Evolutionary conservation across 1,140 invertebrate genomes (phyloP).

Genomic region (Contarinia nasturtii): DNA sequence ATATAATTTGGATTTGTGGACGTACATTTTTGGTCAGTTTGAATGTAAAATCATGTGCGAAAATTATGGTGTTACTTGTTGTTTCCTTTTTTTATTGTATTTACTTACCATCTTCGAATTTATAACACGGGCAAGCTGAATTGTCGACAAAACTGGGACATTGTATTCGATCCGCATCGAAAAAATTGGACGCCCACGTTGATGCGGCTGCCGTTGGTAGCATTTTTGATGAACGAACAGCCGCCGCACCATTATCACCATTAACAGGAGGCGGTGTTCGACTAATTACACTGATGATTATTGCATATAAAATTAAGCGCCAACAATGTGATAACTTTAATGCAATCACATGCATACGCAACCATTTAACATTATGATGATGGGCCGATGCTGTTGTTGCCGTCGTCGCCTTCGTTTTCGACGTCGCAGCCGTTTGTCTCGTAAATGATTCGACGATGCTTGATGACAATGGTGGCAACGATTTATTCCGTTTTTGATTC

Average conservation of each 20-base stretch:
- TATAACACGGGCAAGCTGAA: conserved; percentile 72
- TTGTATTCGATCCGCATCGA: conserved; percentile 23
- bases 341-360: too few species aligned
- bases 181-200: not conserved
- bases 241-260: too few species aligned
- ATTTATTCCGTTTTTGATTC: too few species aligned
- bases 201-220: too few species aligned
- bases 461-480: not conserved
- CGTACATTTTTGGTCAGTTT: not conserved
- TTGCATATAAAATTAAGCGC: too few species aligned
- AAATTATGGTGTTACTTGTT: too few species aligned
- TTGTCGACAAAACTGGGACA: conserved; percentile 51
- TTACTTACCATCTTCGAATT: conserved; percentile 60
- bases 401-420: too few species aligned
- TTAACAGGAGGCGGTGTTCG: too few species aligned
- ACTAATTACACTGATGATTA: too few species aligned
- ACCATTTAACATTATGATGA: not conserved
- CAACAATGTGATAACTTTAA: too few species aligned
- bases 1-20: not conserved
- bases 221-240: too few species aligned
- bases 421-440: not conserved
- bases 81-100: too few species aligned
- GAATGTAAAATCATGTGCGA: not conserved
- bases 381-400: not conserved
- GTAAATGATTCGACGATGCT: not conserved